Evolutionary conservation across 37 sponge, comb jelly and placozoan species (phyloP).

Genomic region (Geodia barretti): DNA sequence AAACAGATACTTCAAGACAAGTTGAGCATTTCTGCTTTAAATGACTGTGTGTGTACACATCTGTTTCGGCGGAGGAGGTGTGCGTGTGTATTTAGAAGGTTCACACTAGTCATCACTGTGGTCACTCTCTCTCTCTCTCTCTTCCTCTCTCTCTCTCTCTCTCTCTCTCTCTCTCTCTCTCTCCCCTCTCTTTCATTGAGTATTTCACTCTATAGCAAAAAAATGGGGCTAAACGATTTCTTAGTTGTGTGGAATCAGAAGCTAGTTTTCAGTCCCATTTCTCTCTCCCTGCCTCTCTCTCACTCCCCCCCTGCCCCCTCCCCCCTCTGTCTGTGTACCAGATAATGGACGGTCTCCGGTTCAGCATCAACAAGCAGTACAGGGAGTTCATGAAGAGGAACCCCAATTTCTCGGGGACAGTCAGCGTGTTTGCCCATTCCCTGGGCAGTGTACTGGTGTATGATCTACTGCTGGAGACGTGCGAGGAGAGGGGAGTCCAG

Average conservation of each 20-base stretch:
- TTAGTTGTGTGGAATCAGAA: too few relatives aligned
- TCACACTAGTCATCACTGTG: too few relatives aligned
- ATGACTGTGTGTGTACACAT: neutral
- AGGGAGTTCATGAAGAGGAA: constrained; percentile 58
- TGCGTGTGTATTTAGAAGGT: too few relatives aligned
- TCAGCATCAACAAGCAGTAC: constrained; percentile 65
- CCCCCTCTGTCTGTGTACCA: neutral
- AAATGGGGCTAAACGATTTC: too few relatives aligned
- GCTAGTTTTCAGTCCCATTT: neutral
- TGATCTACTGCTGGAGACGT: constrained; percentile 69
- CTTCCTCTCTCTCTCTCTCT: neutral
- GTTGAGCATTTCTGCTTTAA: neutral
- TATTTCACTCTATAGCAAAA: too few relatives aligned
- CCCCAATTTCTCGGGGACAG: constrained; percentile 78
- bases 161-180: neutral
- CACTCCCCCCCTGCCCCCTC: neutral
- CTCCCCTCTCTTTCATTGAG: constrained; percentile 1
- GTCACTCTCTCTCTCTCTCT: neutral
- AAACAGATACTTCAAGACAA: too few relatives aligned
- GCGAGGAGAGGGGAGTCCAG: constrained; percentile 1
- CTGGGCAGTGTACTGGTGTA: constrained; percentile 87
- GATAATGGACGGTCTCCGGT: constrained; percentile 68
- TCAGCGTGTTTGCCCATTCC: constrained; percentile 86
- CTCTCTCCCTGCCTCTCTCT: neutral
- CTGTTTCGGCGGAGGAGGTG: neutral